phyloP scores from a whole-genome alignment of 2,888 invertebrate genomes.

The Cataglyphis livida region DNA sequence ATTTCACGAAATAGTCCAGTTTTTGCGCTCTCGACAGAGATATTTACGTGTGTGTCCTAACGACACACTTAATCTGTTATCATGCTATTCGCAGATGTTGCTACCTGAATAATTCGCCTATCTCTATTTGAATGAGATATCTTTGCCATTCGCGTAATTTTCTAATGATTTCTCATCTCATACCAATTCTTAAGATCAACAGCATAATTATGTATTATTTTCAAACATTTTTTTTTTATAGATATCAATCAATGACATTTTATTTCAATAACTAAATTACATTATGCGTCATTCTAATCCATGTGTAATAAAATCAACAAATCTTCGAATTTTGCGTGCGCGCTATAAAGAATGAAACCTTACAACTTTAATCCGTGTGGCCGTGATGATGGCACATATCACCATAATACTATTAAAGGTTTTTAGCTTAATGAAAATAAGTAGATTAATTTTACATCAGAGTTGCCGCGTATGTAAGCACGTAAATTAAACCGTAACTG shows the following conservation, averaged over 20 bases:
- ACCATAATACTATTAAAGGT: constrained; percentile 49
- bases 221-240: neutral
- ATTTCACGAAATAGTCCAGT: constrained; percentile 10
- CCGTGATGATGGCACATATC: constrained; percentile 24
- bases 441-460: constrained; percentile 44
- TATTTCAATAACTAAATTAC: neutral
- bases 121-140: neutral
- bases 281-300: neutral
- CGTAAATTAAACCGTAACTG: constrained; percentile 32
- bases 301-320: neutral
- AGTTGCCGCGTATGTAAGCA: constrained; percentile 1
- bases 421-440: constrained; percentile 54
- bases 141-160: neutral
- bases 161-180: neutral
- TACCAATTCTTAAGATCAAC: constrained; percentile 8
- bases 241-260: neutral
- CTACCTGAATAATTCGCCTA: neutral
- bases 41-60: constrained; percentile 44
- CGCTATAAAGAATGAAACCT: constrained; percentile 14
- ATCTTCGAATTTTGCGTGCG: constrained; percentile 1
- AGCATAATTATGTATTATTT: neutral
- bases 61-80: constrained; percentile 42
- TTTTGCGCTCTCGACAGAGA: constrained; percentile 10
- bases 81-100: constrained; percentile 11
- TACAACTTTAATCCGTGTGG: constrained; percentile 43